A percentile compares a stretch with the other conserved stretches of the same genome.
These are phyloP conservation scores for Notolabrus celidotus DNA, from an alignment of 2,797 vertebrate genomes.

Conservation along the genomic window DNA sequence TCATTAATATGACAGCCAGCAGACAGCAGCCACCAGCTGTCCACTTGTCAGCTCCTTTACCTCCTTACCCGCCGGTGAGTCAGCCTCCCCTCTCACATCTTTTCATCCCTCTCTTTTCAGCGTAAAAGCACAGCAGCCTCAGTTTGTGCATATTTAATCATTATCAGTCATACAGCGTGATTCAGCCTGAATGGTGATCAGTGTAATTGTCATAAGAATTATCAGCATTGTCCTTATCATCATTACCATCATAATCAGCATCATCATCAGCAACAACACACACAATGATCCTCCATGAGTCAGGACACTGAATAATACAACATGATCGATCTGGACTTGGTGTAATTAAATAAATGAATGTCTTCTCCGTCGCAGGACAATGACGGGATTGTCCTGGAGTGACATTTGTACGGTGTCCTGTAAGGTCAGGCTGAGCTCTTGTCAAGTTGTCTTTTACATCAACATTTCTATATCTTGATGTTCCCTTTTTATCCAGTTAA, in stretches of 20 bases:
- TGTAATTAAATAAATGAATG: conserved; percentile 43
- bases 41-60: conserved; percentile 67
- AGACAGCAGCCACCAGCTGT: conserved; percentile 68
- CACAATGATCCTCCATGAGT: conserved; percentile 31
- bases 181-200: conserved; percentile 30
- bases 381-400: conserved; percentile 17
- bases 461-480: background rate
- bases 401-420: conserved; percentile 20
- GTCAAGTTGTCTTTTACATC: background rate
- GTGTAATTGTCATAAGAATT: conserved; percentile 18
- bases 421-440: conserved; percentile 21
- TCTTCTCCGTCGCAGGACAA: conserved; percentile 1
- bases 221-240: conserved; percentile 21
- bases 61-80: conserved; percentile 62
- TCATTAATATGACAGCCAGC: conserved; percentile 69
- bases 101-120: conserved; percentile 31
- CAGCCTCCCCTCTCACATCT: conserved; percentile 46
- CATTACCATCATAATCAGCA: conserved; percentile 11
- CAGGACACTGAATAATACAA: conserved; percentile 14
- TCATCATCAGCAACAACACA: conserved; percentile 6
- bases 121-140: conserved; percentile 12
- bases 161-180: conserved; percentile 26
- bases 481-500: no score
- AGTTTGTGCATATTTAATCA: conserved; percentile 29
- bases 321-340: conserved; percentile 11